Conservation (phyloP, 2,797 vertebrate genomes). For the Luscinia luscinia region DNA sequence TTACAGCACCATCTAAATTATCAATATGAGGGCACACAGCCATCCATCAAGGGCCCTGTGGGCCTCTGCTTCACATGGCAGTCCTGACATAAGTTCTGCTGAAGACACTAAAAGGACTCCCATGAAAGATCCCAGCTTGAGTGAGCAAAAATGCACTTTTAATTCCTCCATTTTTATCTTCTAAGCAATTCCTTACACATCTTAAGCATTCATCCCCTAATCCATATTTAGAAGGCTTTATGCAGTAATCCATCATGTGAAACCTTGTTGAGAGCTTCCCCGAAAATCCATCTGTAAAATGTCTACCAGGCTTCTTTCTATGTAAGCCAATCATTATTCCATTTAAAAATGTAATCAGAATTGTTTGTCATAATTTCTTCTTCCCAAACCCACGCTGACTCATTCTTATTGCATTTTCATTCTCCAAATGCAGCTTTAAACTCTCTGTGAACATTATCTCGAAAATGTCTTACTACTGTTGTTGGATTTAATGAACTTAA, state of each 20-base stretch:
- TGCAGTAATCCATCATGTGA: conserved; percentile 51
- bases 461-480: conserved; percentile 4
- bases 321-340: conserved; percentile 15
- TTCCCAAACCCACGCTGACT: not conserved
- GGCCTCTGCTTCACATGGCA: not conserved
- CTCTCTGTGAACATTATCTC: not conserved
- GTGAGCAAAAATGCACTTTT: conserved; percentile 15
- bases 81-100: not conserved
- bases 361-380: conserved; percentile 42
- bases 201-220: conserved; percentile 31
- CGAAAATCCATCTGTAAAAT: conserved; percentile 48
- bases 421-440: conserved; percentile 6
- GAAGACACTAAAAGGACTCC: not conserved
- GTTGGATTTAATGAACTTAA: conserved; percentile 8
- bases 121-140: not conserved
- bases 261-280: conserved; percentile 38
- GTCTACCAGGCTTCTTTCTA: not conserved
- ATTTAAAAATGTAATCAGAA: conserved; percentile 54
- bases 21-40: not conserved
- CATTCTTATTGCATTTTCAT: not conserved
- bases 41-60: not conserved
- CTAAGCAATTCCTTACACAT: conserved; percentile 27
- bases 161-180: conserved; percentile 28
- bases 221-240: conserved; percentile 58
- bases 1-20: not conserved